These are phyloP conservation scores for Channa striata DNA, from an alignment of 2,797 vertebrate genomes.

Conservation along the genomic window DNA sequence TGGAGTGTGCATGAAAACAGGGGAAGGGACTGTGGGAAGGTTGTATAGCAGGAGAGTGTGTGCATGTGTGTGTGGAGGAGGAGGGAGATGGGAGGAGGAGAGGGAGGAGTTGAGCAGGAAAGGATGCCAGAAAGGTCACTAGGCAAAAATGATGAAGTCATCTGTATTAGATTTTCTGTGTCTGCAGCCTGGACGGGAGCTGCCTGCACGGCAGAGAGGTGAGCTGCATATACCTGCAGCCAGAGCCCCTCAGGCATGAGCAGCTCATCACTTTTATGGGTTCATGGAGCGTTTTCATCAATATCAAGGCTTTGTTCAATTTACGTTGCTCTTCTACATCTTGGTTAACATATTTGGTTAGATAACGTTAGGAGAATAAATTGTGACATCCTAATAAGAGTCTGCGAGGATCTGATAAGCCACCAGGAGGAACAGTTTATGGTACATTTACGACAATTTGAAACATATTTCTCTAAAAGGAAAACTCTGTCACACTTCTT, in stretches of 20 bases:
- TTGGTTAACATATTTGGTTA: background rate
- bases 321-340: slow-evolving; percentile 3
- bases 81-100: slow-evolving; percentile 14
- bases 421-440: background rate
- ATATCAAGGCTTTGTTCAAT: slow-evolving; percentile 32
- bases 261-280: slow-evolving; percentile 57
- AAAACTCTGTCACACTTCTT: background rate
- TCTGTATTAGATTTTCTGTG: slow-evolving; percentile 81
- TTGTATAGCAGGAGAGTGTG: slow-evolving; percentile 38
- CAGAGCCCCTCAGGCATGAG: slow-evolving; percentile 57
- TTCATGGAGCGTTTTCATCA: slow-evolving; percentile 54
- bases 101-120: slow-evolving; percentile 44
- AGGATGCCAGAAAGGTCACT: slow-evolving; percentile 80
- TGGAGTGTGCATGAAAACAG: slow-evolving; percentile 55
- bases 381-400: background rate
- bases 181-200: slow-evolving; percentile 62
- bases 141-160: slow-evolving; percentile 84
- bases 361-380: background rate
- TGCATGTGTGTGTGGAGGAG: slow-evolving; percentile 2
- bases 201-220: slow-evolving; percentile 70
- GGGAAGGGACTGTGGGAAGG: slow-evolving; percentile 53
- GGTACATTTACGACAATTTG: slow-evolving; percentile 5
- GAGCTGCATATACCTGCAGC: slow-evolving; percentile 50
- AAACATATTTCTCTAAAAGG: background rate
- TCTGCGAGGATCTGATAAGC: background rate